Conservation (phyloP, 1,140 invertebrate species). For the Aricia agestis region DNA sequence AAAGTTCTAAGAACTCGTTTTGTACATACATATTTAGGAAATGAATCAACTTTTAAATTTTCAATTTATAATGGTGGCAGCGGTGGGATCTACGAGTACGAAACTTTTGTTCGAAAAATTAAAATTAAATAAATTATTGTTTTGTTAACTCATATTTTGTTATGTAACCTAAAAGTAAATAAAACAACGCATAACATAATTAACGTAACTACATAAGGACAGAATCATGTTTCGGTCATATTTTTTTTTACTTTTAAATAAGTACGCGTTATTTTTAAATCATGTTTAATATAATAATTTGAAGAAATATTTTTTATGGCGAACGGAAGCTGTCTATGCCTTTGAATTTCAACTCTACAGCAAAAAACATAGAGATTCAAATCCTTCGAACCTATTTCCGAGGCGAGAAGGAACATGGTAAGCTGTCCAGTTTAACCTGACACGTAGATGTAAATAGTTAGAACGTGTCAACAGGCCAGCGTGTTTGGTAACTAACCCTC, state of each 20-base stretch:
- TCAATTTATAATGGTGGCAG: too few species aligned
- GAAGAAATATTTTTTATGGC: slow-evolving; percentile 25
- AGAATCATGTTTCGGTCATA: too few species aligned
- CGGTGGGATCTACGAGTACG: too few species aligned
- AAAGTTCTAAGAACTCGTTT: too few species aligned
- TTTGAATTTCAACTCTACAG: not conserved
- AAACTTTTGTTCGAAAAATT: too few species aligned
- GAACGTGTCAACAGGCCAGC: slow-evolving; percentile 27
- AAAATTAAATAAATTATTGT: too few species aligned
- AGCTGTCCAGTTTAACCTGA: slow-evolving; percentile 33
- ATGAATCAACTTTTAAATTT: too few species aligned
- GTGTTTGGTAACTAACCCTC: slow-evolving; percentile 38
- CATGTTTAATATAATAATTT: not conserved
- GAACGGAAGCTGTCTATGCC: not conserved
- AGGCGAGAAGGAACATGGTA: slow-evolving; percentile 42
- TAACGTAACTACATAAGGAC: too few species aligned
- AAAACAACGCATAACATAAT: too few species aligned
- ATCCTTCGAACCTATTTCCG: slow-evolving; percentile 27
- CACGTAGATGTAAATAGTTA: slow-evolving; percentile 17
- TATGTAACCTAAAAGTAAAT: too few species aligned
- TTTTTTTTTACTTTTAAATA: not conserved
- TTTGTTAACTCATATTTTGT: too few species aligned
- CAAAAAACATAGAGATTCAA: not conserved
- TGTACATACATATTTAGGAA: too few species aligned
- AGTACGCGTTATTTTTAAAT: not conserved